phyloP scores from a whole-genome alignment of 2,888 invertebrate genomes.

The Criorhina ranunculi region DNA sequence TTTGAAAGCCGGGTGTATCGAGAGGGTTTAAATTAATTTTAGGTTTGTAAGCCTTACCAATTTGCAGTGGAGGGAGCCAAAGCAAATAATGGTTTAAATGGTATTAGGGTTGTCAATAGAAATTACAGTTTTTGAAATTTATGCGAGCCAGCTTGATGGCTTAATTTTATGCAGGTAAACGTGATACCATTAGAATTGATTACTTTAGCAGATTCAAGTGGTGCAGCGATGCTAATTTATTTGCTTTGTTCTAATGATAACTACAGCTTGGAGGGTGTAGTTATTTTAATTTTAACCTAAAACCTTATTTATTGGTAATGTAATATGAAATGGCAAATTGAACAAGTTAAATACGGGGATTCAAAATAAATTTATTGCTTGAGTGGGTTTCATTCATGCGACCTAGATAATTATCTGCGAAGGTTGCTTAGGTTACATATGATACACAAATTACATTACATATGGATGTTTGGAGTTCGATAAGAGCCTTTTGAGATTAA shows the following conservation, averaged over 20 bases:
- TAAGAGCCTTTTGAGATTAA: too few species aligned
- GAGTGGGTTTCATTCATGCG: not conserved
- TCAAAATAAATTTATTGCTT: constrained; percentile 20
- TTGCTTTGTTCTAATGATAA: constrained; percentile 41
- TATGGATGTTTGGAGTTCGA: too few species aligned
- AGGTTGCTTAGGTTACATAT: too few species aligned
- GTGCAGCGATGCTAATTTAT: constrained; percentile 39
- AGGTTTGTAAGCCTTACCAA: constrained; percentile 16
- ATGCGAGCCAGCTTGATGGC: constrained; percentile 52
- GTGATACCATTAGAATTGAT: constrained; percentile 57
- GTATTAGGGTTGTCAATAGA: constrained; percentile 60
- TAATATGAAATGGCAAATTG: not conserved
- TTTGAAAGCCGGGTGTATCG: not conserved
- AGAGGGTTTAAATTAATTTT: constrained; percentile 26
- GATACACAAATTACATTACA: too few species aligned
- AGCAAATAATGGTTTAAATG: constrained; percentile 48
- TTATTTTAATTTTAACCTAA: constrained; percentile 25
- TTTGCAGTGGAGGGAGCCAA: not conserved
- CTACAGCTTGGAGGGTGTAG: not conserved
- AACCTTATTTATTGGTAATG: constrained; percentile 36
- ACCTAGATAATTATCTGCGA: not conserved
- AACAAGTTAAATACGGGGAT: constrained; percentile 17
- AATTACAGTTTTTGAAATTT: constrained; percentile 58
- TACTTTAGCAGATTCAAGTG: constrained; percentile 24
- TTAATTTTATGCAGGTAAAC: constrained; percentile 65